Evolutionary conservation across 2,113 vertebrate species (phyloP), one percentile per base, ranked within the genome.

Genomic region (Ophiodon elongatus): DNA sequence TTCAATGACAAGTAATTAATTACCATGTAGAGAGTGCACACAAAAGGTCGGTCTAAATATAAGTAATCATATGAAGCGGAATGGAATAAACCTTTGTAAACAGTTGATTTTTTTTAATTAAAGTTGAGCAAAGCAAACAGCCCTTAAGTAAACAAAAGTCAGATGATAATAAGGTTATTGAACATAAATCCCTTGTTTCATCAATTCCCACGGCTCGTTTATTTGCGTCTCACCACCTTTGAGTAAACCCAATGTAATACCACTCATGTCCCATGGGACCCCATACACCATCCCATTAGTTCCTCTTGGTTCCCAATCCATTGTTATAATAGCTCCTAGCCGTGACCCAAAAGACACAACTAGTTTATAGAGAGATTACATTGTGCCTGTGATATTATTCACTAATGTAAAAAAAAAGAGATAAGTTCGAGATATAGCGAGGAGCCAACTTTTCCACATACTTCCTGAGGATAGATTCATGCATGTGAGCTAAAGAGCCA

Each of bases 391-490:
- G 35, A 76, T 39, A 56, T 15, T 23, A 37, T 39, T 50, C n/a
- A 73, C 23, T 41, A 23, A 59, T 31, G 19, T 27, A 63, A 41
- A 29, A 45, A 60, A 19, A 50, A 50, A 6, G 7, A 33, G 14
- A 41, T 47, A 5, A 1, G 62, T 69, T 82, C 10, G 21, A 65
- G 68, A 39, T 0, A 25, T 63, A 60, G 41, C 56, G 25, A 1
- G 7, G 31, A 62, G 63, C 13, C 19, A 0, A 68, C 39, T 57
- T 74, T 59, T 52, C 39, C n/a, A 43, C 31, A 21, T 57, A 57
- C 79, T 66, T 45, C 60, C 27, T 43, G 10, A 73, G 33, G 45
- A 67, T 39, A 19, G 79, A 64, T 78, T 74, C 37, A 41, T 59
- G 66, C 66, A 73, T 0, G 9, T 67, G 33, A 81, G 74, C 41